These are phyloP conservation scores for Pimephales promelas DNA, from an alignment of 2,113 vertebrate genomes.

Conservation along the genomic window DNA sequence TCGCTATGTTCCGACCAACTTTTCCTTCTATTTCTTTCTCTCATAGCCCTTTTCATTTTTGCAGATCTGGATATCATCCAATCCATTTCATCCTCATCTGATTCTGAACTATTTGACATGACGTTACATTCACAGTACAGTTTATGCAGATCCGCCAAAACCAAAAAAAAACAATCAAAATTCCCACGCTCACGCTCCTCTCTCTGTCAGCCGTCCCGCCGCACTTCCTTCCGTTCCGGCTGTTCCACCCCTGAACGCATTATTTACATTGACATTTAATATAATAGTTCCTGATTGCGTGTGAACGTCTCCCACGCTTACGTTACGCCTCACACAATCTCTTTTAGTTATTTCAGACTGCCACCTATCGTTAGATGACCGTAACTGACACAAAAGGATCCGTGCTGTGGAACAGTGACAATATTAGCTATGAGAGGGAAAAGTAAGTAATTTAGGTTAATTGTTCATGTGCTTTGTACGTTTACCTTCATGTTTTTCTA, in stretches of 20 bases:
- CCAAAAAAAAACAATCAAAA: too few species aligned
- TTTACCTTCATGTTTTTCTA: neutral
- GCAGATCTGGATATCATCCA: too few species aligned
- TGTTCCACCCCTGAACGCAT: slow-evolving; percentile 53
- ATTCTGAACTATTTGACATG: too few species aligned
- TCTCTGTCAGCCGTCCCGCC: too few species aligned
- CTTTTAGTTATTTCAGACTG: neutral
- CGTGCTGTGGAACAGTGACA: neutral
- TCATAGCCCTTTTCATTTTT: too few species aligned
- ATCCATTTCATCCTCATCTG: too few species aligned
- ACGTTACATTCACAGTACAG: too few species aligned
- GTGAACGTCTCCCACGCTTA: neutral
- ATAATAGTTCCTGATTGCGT: slow-evolving; percentile 39
- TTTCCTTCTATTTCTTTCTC: too few species aligned
- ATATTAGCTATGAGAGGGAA: neutral
- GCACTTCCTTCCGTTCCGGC: too few species aligned
- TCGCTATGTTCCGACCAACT: too few species aligned
- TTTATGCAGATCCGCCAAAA: too few species aligned
- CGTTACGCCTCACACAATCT: neutral
- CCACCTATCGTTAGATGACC: neutral
- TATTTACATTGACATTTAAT: slow-evolving; percentile 48
- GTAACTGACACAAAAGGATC: neutral
- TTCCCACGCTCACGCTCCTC: too few species aligned
- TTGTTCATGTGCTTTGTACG: neutral
- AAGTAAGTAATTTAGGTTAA: neutral